Percentiles rank a stretch among this genome's conserved stretches.
Evolutionary conservation across 1,140 invertebrate species (phyloP).

Genomic region (Drosophila grimshawi): DNA sequence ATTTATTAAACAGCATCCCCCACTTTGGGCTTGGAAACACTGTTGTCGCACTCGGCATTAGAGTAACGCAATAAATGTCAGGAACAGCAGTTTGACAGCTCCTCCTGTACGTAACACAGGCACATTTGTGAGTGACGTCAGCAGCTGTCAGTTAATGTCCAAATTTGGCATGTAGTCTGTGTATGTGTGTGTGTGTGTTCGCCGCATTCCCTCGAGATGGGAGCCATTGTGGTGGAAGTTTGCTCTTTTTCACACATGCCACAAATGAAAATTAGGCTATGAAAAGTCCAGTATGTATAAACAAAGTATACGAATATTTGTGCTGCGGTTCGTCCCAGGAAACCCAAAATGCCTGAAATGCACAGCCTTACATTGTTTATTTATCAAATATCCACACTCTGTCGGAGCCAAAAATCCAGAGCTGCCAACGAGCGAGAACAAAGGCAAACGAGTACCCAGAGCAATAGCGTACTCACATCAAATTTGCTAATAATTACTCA

Average conservation of each 20-base stretch:
- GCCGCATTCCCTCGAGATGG: conserved; percentile 9
- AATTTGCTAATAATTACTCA: not conserved
- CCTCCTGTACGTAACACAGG: not conserved
- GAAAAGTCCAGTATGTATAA: conserved; percentile 42
- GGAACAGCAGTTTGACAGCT: conserved; percentile 46
- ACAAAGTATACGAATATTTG: conserved; percentile 34
- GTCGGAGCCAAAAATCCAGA: conserved; percentile 37
- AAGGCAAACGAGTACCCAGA: conserved; percentile 17
- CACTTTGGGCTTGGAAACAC: not conserved
- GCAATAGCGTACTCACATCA: not conserved
- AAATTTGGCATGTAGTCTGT: conserved; percentile 8
- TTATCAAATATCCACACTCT: conserved; percentile 78
- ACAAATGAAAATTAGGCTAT: conserved; percentile 74
- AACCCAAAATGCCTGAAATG: conserved; percentile 12
- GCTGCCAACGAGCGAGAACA: conserved; percentile 6
- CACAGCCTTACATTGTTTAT: conserved; percentile 69
- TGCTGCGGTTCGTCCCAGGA: conserved; percentile 5
- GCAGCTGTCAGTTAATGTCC: conserved; percentile 14
- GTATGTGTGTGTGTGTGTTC: not conserved
- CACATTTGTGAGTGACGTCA: conserved; percentile 37
- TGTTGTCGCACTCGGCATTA: conserved; percentile 50
- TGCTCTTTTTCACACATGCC: conserved; percentile 40
- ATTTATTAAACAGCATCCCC: conserved; percentile 16
- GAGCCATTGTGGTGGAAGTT: not conserved
- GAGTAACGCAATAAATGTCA: conserved; percentile 71